Conservation (phyloP, 2,888 invertebrate genomes). For the Phania funesta region DNA sequence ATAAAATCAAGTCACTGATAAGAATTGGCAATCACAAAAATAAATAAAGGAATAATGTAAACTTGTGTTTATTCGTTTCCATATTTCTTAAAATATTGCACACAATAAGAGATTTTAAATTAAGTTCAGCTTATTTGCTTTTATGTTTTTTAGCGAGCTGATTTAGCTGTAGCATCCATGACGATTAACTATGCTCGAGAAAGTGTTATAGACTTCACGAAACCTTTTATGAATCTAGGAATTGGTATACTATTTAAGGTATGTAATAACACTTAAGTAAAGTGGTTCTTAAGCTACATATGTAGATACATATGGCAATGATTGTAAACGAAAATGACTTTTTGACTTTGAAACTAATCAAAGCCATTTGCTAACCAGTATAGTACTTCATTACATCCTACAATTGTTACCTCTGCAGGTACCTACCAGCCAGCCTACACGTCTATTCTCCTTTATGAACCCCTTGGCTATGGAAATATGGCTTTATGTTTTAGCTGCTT, state of each 20-base stretch:
- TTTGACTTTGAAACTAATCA: conserved; percentile 19
- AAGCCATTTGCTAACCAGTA: conserved; percentile 5
- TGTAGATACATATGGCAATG: background rate
- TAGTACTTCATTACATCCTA: conserved; percentile 21
- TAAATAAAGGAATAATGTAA: too few relatives aligned
- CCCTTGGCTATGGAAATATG: conserved; percentile 93
- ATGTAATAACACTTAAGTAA: conserved; percentile 72
- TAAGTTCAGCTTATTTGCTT: background rate
- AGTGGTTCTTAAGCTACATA: background rate
- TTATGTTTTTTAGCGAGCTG: conserved; percentile 87
- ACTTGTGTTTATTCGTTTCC: too few relatives aligned
- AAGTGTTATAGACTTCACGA: conserved; percentile 95
- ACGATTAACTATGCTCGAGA: conserved; percentile 98
- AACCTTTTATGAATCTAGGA: conserved; percentile 98
- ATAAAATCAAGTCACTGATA: too few relatives aligned
- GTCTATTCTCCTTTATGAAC: conserved; percentile 92
- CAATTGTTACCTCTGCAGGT: conserved; percentile 80
- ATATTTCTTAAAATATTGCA: too few relatives aligned
- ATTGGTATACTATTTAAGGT: conserved; percentile 98
- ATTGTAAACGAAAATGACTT: conserved; percentile 8
- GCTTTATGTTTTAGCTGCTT: conserved; percentile 90
- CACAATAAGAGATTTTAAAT: too few relatives aligned
- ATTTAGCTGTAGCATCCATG: conserved; percentile 97
- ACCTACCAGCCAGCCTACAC: conserved; percentile 86
- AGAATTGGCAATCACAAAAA: too few relatives aligned